Percentiles rank a stretch among this genome's conserved stretches.
Conservation (phyloP, 2,888 invertebrate genomes). For the Heliconius cydno region DNA sequence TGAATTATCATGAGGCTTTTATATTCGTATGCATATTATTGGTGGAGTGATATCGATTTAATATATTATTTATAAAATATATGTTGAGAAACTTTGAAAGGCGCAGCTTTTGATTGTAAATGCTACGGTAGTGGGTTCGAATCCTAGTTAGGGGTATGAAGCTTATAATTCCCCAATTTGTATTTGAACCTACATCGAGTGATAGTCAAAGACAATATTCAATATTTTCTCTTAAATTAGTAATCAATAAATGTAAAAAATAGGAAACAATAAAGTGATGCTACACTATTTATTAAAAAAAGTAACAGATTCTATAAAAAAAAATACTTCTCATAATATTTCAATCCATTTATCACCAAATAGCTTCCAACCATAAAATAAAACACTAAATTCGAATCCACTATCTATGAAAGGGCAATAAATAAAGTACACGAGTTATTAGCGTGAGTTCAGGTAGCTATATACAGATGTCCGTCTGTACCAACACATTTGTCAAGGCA, state of each 20-base stretch:
- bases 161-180: neutral
- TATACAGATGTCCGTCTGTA: constrained; percentile 41
- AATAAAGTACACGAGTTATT: constrained; percentile 37
- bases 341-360: constrained; percentile 13
- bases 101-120: too few relatives aligned
- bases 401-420: constrained; percentile 29
- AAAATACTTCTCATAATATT: neutral
- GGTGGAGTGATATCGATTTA: neutral
- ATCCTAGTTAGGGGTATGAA: too few relatives aligned
- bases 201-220: neutral
- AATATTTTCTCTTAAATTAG: neutral
- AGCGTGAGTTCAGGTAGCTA: constrained; percentile 45
- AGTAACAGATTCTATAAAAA: neutral
- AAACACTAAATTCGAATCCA: constrained; percentile 9
- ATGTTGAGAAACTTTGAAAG: neutral
- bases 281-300: neutral
- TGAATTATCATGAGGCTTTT: constrained; percentile 13
- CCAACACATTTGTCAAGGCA: constrained; percentile 52
- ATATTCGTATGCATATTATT: neutral
- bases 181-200: neutral
- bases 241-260: neutral
- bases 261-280: neutral
- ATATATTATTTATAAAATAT: neutral
- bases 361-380: constrained; percentile 10
- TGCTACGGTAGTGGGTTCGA: too few relatives aligned